These are phyloP conservation scores for Folsomia candida DNA, from an alignment of 2,888 invertebrate genomes.

Conservation along the genomic window DNA sequence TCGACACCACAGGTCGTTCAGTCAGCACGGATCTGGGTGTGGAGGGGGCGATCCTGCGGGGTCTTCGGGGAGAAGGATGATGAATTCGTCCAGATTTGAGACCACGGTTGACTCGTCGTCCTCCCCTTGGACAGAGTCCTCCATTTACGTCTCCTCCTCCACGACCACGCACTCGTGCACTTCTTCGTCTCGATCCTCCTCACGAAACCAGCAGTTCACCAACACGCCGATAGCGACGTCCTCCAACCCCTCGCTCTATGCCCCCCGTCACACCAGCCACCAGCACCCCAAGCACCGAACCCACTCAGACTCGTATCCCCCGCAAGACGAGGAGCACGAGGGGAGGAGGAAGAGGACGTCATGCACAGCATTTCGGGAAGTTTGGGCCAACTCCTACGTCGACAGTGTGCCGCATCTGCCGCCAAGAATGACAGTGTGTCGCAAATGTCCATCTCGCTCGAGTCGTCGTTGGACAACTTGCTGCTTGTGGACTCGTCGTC, in stretches of 20 bases:
- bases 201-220: too few species aligned
- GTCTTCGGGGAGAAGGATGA: background rate
- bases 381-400: conserved; percentile 42
- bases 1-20: background rate
- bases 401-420: background rate
- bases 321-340: conserved; percentile 37
- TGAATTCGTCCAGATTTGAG: background rate
- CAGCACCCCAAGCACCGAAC: conserved; percentile 27
- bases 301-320: conserved; percentile 46
- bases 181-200: background rate
- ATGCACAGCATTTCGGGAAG: conserved; percentile 14
- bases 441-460: conserved; percentile 24
- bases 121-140: conserved; percentile 40
- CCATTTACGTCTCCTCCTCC: conserved; percentile 37
- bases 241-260: conserved; percentile 12
- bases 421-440: background rate
- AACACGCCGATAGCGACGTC: too few species aligned
- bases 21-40: background rate
- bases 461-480: conserved; percentile 46
- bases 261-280: conserved; percentile 6
- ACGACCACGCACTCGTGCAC: conserved; percentile 25
- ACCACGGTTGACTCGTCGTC: too few species aligned
- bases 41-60: conserved; percentile 29
- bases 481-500: conserved; percentile 46
- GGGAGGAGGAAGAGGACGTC: background rate